phyloP scores from a whole-genome alignment of 2,113 vertebrate genomes.

The Stigmatopora nigra region DNA sequence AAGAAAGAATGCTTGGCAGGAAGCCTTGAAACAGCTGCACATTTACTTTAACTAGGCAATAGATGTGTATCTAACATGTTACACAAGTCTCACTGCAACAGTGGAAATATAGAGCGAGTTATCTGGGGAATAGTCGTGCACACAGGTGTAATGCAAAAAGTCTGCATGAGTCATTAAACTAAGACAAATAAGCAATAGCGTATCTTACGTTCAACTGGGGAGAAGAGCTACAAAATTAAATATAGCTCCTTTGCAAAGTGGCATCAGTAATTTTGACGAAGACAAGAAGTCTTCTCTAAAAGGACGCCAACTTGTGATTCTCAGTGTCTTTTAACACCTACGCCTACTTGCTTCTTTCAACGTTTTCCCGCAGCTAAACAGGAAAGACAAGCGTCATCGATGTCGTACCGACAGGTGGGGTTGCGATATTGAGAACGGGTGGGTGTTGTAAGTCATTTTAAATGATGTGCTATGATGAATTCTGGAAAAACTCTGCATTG shows the following conservation, averaged over 20 bases:
- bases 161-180: neutral
- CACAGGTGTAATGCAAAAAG: neutral
- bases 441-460: neutral
- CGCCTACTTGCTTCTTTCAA: neutral
- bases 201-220: neutral
- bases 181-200: neutral
- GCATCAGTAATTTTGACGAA: neutral
- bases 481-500: no score
- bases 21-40: neutral
- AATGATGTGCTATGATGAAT: no score
- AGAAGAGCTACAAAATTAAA: neutral
- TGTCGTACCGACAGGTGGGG: neutral
- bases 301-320: neutral
- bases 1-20: neutral
- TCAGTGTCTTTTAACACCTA: neutral
- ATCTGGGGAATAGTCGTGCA: neutral
- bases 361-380: neutral
- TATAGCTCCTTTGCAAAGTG: neutral
- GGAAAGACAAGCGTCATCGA: neutral
- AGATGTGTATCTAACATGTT: slow-evolving; percentile 3
- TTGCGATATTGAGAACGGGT: neutral
- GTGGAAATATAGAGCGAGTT: neutral
- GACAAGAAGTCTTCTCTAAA: neutral
- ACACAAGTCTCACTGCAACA: slow-evolving; percentile 4
- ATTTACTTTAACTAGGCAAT: neutral